Evolutionary conservation across 2,888 invertebrate species (phyloP).

Genomic region (Leucoptera coffeella): DNA sequence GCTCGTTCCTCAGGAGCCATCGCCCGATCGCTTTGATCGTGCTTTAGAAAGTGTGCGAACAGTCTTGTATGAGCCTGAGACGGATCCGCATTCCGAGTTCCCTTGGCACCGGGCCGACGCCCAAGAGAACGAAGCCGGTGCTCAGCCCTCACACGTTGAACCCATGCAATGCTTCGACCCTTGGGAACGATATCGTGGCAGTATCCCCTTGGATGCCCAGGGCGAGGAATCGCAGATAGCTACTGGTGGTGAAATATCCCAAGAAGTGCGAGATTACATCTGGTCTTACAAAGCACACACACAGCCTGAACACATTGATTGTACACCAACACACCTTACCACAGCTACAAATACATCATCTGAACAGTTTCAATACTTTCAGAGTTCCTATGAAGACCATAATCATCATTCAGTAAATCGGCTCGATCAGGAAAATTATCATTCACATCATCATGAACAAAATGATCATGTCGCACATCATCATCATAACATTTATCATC

Average conservation of each 20-base stretch:
- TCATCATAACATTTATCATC: background rate
- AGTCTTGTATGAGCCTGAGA: no score
- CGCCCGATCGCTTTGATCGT: conserved; percentile 15
- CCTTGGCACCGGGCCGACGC: conserved; percentile 33
- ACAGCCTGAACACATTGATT: no score
- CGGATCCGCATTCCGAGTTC: conserved; percentile 38
- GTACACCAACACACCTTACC: conserved; percentile 1
- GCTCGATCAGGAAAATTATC: background rate
- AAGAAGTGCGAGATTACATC: conserved; percentile 24
- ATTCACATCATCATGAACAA: background rate
- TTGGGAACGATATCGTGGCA: conserved; percentile 64
- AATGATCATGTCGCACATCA: background rate
- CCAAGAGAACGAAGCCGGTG: conserved; percentile 14
- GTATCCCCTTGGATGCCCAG: conserved; percentile 29
- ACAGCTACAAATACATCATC: no score
- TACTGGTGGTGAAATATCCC: conserved; percentile 13
- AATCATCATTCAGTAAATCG: no score
- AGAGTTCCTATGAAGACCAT: no score
- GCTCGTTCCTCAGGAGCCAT: conserved; percentile 11
- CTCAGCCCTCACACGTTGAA: conserved; percentile 14
- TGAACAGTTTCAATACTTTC: no score
- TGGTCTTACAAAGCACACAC: conserved; percentile 19
- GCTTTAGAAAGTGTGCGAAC: no score
- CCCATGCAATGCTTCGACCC: conserved; percentile 54
- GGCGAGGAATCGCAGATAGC: conserved; percentile 11